Conservation (phyloP, 2,888 invertebrate species). For the Thereva unica region DNA sequence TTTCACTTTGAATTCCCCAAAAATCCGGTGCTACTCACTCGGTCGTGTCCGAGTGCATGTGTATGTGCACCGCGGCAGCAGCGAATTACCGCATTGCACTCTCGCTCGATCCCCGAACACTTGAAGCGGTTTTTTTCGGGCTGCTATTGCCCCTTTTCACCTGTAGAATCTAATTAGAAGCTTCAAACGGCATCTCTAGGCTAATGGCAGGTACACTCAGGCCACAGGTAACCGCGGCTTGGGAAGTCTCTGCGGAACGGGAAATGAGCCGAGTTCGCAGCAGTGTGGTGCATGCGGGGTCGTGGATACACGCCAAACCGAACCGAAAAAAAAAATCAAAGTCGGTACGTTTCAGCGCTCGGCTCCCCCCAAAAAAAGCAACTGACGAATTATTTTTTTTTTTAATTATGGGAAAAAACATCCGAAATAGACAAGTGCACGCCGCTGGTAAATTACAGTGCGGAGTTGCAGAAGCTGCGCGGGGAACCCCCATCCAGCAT, state of each 20-base stretch:
- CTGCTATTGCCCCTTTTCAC: not conserved
- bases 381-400: not conserved
- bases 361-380: not conserved
- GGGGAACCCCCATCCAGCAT: no score
- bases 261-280: no score
- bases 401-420: conserved; percentile 7
- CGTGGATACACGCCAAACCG: no score
- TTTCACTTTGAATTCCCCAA: no score
- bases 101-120: not conserved
- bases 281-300: no score
- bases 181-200: conserved; percentile 1
- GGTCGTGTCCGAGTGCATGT: not conserved
- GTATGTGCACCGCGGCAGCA: conserved; percentile 3
- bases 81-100: not conserved
- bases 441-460: not conserved
- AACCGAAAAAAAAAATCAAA: not conserved
- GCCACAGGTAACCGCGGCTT: not conserved
- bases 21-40: no score
- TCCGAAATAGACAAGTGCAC: conserved; percentile 1
- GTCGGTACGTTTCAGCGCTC: not conserved
- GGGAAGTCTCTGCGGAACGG: conserved; percentile 4
- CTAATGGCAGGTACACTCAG: not conserved
- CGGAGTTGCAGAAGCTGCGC: no score
- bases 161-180: conserved; percentile 4
- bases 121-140: not conserved